These are phyloP conservation scores for Cynocephalus volans DNA, from an alignment of 2,113 vertebrate species.

Conservation along the genomic window DNA sequence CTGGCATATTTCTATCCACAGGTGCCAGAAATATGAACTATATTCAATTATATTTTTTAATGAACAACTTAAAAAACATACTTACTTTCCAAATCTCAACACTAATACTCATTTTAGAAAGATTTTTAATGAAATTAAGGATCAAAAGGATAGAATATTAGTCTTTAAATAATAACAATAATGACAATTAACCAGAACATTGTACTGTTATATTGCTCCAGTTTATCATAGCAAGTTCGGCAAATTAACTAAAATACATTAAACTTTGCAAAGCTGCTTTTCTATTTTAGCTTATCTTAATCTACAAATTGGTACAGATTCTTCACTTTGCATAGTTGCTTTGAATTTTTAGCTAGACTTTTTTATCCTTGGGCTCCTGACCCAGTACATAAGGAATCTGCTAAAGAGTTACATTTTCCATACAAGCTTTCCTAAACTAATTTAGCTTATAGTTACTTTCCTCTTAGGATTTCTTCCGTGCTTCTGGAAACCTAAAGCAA, in stretches of 20 bases:
- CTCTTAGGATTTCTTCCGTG: neutral
- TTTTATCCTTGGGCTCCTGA: neutral
- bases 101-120: conserved; percentile 78
- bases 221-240: neutral
- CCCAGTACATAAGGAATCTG: neutral
- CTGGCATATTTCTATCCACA: neutral
- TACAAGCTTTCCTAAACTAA: neutral
- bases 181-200: neutral
- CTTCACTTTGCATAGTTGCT: no score
- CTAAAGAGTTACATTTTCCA: neutral
- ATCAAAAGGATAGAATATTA: neutral
- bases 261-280: neutral
- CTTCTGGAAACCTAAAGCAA: neutral
- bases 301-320: no score
- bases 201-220: neutral
- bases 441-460: neutral
- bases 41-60: conserved; percentile 7
- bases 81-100: conserved; percentile 97
- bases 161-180: neutral
- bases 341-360: no score
- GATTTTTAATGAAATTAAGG: conserved; percentile 1
- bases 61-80: conserved; percentile 70
- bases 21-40: neutral
- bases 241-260: neutral
- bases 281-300: neutral